Evolutionary conservation across 2,797 vertebrate species (phyloP), one percentile per base, ranked within the genome.

Genomic region (Catharus ustulatus): DNA sequence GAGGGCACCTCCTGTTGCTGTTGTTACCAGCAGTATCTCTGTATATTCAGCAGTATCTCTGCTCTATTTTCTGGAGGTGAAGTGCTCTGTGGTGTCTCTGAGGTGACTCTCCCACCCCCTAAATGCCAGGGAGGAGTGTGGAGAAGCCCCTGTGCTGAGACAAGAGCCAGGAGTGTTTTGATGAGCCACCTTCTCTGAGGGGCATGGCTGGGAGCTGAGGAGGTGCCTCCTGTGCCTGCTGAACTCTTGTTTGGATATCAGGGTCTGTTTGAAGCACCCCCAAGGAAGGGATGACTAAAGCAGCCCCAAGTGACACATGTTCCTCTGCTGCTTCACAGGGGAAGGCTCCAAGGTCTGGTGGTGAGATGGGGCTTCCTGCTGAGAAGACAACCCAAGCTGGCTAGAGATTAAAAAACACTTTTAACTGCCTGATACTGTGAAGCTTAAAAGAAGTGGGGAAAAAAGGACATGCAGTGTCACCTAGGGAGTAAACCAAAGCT

Each of bases 381-480:
- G 89, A 69, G 91, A 59, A 59, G 88, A 79, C 87, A 88, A 45
- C 82, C 93, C 32, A n/a, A 63, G 76, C 45, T 95, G 93, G 93
- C 86, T 51, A 5, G 89, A 96, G 87, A 95, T 96, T 63, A 97
- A 95, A 94, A 63, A 88, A 77, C 15, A 32, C 55, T 96, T 87
- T 87, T 81, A 95, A 93, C 82, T 78, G 87, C 72, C 72, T 94
- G 89, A 66, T 52, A 82, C 62, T 93, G 82, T 76, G 89, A 84
- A 32, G 69, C 69, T 90, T 76, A 59, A 81, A 95, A 93, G 71
- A 69, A 88, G 13, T 8, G 23, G 6, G 5, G 1, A 12, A 23
- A 67, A 69, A 57, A 73, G 45, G 15, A 30, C 80, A 36, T 46
- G 67, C 59, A 59, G 83, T 73, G 91, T 94, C 87, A 90, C 85